Evolutionary conservation across 37 sponge, comb jelly and placozoan species (phyloP).

Genomic region (Cliona cf. orientalis): DNA sequence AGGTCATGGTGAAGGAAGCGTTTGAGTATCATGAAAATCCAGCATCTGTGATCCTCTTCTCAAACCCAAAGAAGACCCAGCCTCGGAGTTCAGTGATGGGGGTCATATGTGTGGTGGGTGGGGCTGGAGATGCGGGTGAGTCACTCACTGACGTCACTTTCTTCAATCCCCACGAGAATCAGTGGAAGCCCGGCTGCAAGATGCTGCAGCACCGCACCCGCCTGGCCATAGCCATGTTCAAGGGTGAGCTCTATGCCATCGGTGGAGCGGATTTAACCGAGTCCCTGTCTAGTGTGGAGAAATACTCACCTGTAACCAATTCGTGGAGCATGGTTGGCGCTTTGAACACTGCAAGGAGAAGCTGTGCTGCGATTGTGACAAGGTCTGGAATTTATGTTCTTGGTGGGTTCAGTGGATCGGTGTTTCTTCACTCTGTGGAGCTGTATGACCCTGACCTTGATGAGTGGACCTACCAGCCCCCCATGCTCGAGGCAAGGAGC

Average conservation of each 20-base stretch:
- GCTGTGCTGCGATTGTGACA: slow-evolving; percentile 68
- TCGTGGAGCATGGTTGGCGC: slow-evolving; percentile 65
- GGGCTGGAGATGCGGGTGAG: slow-evolving; percentile 62
- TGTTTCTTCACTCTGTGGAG: slow-evolving; percentile 73
- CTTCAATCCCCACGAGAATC: slow-evolving; percentile 73
- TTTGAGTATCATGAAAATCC: slow-evolving; percentile 77
- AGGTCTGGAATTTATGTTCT: slow-evolving; percentile 57
- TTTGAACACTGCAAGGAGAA: slow-evolving; percentile 50
- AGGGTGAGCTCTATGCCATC: slow-evolving; percentile 76
- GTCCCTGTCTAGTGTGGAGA: slow-evolving; percentile 60
- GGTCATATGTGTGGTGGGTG: slow-evolving; percentile 74
- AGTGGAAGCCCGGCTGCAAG: slow-evolving; percentile 75
- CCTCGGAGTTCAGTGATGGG: slow-evolving; percentile 74
- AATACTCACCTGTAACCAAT: slow-evolving; percentile 57
- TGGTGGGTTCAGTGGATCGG: slow-evolving; percentile 81
- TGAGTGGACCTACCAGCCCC: slow-evolving; percentile 65
- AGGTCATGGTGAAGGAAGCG: slow-evolving; percentile 68
- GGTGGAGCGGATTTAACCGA: slow-evolving; percentile 65
- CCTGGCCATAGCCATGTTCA: slow-evolving; percentile 51
- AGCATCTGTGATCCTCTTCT: slow-evolving; percentile 49
- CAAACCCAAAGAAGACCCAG: slow-evolving; percentile 70
- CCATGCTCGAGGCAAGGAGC: slow-evolving; percentile 78
- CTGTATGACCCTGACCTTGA: slow-evolving; percentile 60
- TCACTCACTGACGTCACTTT: slow-evolving; percentile 56
- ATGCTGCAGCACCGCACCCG: slow-evolving; percentile 62